A percentile compares a stretch with the other conserved stretches of the same genome.
phyloP scores from a whole-genome alignment of 1,140 invertebrate genomes.

The Polypedilum vanderplanki region DNA sequence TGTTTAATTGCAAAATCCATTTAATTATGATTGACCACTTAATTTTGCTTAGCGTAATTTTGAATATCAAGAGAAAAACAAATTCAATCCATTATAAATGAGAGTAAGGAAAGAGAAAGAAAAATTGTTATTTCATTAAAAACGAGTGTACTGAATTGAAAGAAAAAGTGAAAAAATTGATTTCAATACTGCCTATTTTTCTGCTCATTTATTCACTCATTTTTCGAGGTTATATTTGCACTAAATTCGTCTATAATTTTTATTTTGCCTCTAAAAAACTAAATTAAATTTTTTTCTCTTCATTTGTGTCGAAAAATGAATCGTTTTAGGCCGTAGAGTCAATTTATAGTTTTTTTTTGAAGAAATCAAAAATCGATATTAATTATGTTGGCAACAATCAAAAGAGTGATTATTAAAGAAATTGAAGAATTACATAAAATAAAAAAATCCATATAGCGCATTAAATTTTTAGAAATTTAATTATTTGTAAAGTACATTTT shows the following conservation, averaged over 20 bases:
- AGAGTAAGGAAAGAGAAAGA: background rate
- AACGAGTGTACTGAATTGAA: slow-evolving; percentile 21
- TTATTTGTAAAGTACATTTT: slow-evolving; percentile 22
- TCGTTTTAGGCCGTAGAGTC: too few species aligned
- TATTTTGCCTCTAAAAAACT: too few species aligned
- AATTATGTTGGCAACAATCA: slow-evolving; percentile 18
- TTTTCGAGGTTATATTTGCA: slow-evolving; percentile 12
- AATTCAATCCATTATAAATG: too few species aligned
- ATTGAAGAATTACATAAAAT: slow-evolving; percentile 20
- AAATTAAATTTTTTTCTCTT: too few species aligned
- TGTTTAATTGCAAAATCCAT: slow-evolving; percentile 24
- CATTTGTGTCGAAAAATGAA: too few species aligned
- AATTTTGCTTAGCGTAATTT: slow-evolving; percentile 3
- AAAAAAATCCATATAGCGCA: slow-evolving; percentile 21
- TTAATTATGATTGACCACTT: slow-evolving; percentile 24
- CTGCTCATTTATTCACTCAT: background rate
- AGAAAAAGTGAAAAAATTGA: slow-evolving; percentile 26
- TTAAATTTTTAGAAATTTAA: slow-evolving; percentile 28
- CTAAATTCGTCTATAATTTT: background rate
- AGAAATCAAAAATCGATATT: background rate
- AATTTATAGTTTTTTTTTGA: too few species aligned
- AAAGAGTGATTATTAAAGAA: slow-evolving; percentile 8
- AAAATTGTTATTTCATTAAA: background rate
- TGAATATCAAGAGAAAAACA: background rate
- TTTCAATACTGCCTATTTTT: background rate